A percentile compares a stretch with the other conserved stretches of the same genome.
Conservation (phyloP, 2,888 invertebrate species). For the Alviniconcha strummeri region DNA sequence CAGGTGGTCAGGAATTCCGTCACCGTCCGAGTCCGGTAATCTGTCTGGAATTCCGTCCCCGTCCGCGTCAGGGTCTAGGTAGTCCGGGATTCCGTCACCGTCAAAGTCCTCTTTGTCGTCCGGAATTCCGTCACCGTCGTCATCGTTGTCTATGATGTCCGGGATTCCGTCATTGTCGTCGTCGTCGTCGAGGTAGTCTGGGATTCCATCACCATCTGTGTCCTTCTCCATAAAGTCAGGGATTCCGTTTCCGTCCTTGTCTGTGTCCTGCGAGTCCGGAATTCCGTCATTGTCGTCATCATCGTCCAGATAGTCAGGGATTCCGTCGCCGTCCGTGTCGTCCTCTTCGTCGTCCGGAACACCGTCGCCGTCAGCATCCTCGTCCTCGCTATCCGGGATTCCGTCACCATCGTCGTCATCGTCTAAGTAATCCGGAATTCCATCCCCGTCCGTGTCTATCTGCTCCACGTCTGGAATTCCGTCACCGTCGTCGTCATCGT, state of each 20-base stretch:
- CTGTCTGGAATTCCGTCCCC: slow-evolving; percentile 68
- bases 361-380: slow-evolving; percentile 61
- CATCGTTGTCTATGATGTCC: slow-evolving; percentile 61
- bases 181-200: slow-evolving; percentile 61
- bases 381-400: slow-evolving; percentile 57
- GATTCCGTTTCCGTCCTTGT: slow-evolving; percentile 63
- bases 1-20: slow-evolving; percentile 63
- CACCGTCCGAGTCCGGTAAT: slow-evolving; percentile 64
- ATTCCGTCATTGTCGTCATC: slow-evolving; percentile 54
- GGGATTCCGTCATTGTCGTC: slow-evolving; percentile 67
- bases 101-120: slow-evolving; percentile 64
- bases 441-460: slow-evolving; percentile 61
- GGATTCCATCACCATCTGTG: slow-evolving; percentile 68
- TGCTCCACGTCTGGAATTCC: slow-evolving; percentile 59
- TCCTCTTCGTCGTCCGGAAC: slow-evolving; percentile 51
- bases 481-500: slow-evolving; percentile 61
- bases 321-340: slow-evolving; percentile 64
- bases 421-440: slow-evolving; percentile 60
- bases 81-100: slow-evolving; percentile 68
- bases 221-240: slow-evolving; percentile 49
- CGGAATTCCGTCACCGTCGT: slow-evolving; percentile 63
- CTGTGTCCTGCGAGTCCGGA: slow-evolving; percentile 50
- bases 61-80: slow-evolving; percentile 59
- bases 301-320: slow-evolving; percentile 64
- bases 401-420: slow-evolving; percentile 63